Conservation (phyloP, 1,140 invertebrate genomes). For the Drosophila ananassae region DNA sequence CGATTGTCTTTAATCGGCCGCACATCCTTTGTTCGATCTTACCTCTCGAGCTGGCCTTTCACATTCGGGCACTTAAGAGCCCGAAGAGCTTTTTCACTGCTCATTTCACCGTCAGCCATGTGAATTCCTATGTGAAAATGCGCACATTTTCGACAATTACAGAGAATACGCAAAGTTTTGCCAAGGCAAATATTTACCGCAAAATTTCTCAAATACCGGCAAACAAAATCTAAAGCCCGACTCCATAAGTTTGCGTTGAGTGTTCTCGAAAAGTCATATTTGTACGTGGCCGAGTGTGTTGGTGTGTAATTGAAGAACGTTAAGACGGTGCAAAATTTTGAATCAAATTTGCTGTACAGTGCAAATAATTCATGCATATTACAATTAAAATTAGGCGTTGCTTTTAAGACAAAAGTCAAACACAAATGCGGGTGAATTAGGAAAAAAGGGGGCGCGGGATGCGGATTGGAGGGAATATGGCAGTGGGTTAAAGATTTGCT, state of each 20-base stretch:
- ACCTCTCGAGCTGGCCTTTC: conserved; percentile 9
- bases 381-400: conserved; percentile 73
- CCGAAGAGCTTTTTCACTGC: conserved; percentile 35
- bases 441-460: conserved; percentile 13
- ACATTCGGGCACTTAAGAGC: conserved; percentile 21
- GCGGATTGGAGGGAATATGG: no score
- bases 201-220: conserved; percentile 44
- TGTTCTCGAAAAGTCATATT: conserved; percentile 29
- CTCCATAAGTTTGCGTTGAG: conserved; percentile 25
- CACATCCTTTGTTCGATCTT: neutral
- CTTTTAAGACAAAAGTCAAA: conserved; percentile 69
- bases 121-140: conserved; percentile 52
- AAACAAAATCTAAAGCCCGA: conserved; percentile 39
- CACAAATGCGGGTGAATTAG: conserved; percentile 30
- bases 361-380: conserved; percentile 59
- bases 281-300: conserved; percentile 1
- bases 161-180: conserved; percentile 58
- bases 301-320: neutral
- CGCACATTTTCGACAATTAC: conserved; percentile 57
- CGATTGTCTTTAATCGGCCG: neutral
- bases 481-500: conserved; percentile 28
- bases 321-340: conserved; percentile 43
- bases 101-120: conserved; percentile 51
- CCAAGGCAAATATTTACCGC: conserved; percentile 53
- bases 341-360: conserved; percentile 63